These are phyloP conservation scores for Euzophera pinguis DNA, from an alignment of 2,888 invertebrate species.

Conservation along the genomic window DNA sequence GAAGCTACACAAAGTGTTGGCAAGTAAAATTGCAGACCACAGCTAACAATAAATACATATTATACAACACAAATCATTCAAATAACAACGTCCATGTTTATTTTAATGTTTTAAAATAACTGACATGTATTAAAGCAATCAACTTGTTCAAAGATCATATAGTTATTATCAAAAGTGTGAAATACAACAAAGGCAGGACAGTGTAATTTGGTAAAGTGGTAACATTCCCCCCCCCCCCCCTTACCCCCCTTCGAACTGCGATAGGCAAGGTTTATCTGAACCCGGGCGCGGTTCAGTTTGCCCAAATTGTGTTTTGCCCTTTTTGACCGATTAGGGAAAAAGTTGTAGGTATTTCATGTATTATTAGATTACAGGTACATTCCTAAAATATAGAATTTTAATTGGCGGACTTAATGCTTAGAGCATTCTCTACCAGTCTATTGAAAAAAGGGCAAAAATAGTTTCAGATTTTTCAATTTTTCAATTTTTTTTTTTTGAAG, in stretches of 20 bases:
- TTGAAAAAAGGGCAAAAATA: too few relatives aligned
- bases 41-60: too few relatives aligned
- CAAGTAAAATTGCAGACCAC: too few relatives aligned
- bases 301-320: slow-evolving; percentile 16
- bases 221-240: slow-evolving; percentile 32
- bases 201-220: slow-evolving; percentile 64
- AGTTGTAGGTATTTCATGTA: background rate
- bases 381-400: too few relatives aligned
- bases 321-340: slow-evolving; percentile 10
- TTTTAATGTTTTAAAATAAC: background rate
- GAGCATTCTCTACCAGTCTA: too few relatives aligned
- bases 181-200: slow-evolving; percentile 43
- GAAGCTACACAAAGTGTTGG: too few relatives aligned
- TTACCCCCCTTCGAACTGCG: slow-evolving; percentile 8
- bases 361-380: too few relatives aligned
- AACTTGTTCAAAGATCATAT: slow-evolving; percentile 15
- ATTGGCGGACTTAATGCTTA: too few relatives aligned
- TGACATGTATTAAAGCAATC: background rate
- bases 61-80: too few relatives aligned
- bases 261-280: slow-evolving; percentile 29
- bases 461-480: too few relatives aligned
- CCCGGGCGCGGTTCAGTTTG: slow-evolving; percentile 15
- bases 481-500: too few relatives aligned
- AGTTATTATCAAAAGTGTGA: slow-evolving; percentile 37
- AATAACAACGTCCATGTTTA: too few relatives aligned